Evolutionary conservation across 2,888 invertebrate species (phyloP), one percentile per base, ranked within the genome.

Genomic region (Phortica okadai): DNA sequence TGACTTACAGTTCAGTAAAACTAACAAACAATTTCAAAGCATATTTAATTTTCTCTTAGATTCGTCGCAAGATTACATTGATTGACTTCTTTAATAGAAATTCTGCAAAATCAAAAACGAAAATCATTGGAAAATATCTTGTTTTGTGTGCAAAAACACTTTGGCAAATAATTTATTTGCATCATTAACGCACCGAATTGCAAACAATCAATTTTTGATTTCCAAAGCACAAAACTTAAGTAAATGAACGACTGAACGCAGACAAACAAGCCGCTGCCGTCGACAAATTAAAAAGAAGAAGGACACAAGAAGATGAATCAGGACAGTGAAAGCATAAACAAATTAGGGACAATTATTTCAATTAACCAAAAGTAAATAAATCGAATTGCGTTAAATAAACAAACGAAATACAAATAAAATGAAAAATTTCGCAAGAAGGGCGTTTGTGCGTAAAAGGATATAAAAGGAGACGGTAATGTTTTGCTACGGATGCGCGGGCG

Each of bases 271-370:
- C 41, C 11, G 33, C 50, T 42, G 10, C 33, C 33, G 33, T 33
- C 33, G 33, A 33, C 33, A 74, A 1, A 14, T 8, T 16, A 33
- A 62, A 16, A 25, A 25, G 54, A 54, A 7, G 7, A 50, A 42
- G 25, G 56, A 21, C 73, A 16, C 54, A 42, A 33, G 44, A 33
- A 16, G 25, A 64, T 11, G 25, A 3, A 62, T 10, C 59, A 54
- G 73, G 86, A 87, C 84, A 73, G 76, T 82, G 87, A 33, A 33
- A 33, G 85, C 85, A 83, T 85, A 87, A 87, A 87, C 85, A 85
- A 85, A 85, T 85, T 85, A 85, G 85, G 87, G 87, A 85, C 85
- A 85, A 85, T 85, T 85, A 85, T 85, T 87, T 85, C 87, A 87
- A 85, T 85, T 85, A 85, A 85, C 86, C 86, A 85, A 85, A 83